phyloP scores from a whole-genome alignment of 2,797 vertebrate species.

The Ptychobarbus kaznakovi region DNA sequence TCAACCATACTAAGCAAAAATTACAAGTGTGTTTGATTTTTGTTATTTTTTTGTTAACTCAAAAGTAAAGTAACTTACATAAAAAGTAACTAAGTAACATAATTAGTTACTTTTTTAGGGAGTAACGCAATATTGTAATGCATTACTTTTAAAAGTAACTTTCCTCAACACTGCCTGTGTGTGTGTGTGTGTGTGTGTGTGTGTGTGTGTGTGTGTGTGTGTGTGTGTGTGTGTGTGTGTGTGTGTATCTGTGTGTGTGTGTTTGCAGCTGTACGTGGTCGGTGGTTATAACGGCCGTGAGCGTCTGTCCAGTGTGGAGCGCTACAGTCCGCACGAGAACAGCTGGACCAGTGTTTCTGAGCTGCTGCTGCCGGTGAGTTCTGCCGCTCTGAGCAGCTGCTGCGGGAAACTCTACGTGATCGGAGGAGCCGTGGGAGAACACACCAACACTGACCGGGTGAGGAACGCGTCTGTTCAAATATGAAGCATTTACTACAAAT shows the following conservation, averaged over 20 bases:
- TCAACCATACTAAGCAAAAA: too few species aligned
- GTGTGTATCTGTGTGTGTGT: slow-evolving; percentile 12
- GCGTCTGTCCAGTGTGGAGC: slow-evolving; percentile 77
- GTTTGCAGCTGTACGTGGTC: slow-evolving; percentile 76
- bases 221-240: too few species aligned
- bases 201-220: too few species aligned
- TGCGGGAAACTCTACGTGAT: slow-evolving; percentile 78
- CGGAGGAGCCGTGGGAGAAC: slow-evolving; percentile 76
- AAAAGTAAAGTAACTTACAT: too few species aligned
- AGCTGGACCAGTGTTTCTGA: slow-evolving; percentile 71
- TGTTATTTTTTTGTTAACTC: too few species aligned
- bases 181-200: too few species aligned
- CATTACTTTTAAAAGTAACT: too few species aligned
- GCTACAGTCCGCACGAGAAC: slow-evolving; percentile 80
- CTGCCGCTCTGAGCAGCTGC: slow-evolving; percentile 73
- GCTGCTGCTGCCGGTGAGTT: slow-evolving; percentile 77
- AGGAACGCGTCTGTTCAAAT: background rate
- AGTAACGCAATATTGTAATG: too few species aligned
- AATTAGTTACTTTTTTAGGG: too few species aligned
- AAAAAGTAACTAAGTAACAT: too few species aligned
- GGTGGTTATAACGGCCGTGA: slow-evolving; percentile 80
- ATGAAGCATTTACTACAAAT: too few species aligned
- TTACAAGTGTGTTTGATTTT: too few species aligned
- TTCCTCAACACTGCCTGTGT: background rate
- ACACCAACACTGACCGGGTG: slow-evolving; percentile 77